phyloP scores from a whole-genome alignment of 2,888 invertebrate species.

The Eupithecia centaureata region DNA sequence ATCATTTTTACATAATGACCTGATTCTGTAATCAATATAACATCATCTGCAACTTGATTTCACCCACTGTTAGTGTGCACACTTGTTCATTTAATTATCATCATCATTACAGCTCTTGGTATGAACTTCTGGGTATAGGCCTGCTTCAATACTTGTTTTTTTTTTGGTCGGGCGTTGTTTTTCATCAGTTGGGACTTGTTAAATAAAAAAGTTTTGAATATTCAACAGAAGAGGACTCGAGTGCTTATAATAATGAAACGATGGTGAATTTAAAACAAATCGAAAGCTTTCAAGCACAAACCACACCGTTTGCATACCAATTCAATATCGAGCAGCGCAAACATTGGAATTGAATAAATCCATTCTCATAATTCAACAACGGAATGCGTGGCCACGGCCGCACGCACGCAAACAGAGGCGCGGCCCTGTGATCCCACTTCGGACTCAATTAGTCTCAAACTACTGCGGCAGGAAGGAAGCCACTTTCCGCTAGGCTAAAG shows the following conservation, averaged over 20 bases:
- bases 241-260: constrained; percentile 14
- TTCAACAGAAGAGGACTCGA: background rate
- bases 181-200: background rate
- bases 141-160: background rate
- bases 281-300: constrained; percentile 43
- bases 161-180: background rate
- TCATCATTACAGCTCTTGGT: background rate
- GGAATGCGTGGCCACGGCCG: constrained; percentile 53
- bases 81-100: background rate
- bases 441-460: constrained; percentile 52
- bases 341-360: constrained; percentile 44
- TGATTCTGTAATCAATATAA: background rate
- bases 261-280: constrained; percentile 34
- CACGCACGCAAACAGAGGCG: constrained; percentile 42
- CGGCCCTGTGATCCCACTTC: constrained; percentile 26
- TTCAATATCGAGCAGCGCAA: constrained; percentile 43
- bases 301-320: constrained; percentile 40
- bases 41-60: background rate
- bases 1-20: background rate
- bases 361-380: constrained; percentile 53
- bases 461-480: constrained; percentile 62
- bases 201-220: background rate
- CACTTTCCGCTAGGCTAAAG: constrained; percentile 55
- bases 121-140: background rate
- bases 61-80: background rate